These are phyloP conservation scores for Orcinus orca DNA, from an alignment of 2,113 vertebrate species.

Conservation along the genomic window DNA sequence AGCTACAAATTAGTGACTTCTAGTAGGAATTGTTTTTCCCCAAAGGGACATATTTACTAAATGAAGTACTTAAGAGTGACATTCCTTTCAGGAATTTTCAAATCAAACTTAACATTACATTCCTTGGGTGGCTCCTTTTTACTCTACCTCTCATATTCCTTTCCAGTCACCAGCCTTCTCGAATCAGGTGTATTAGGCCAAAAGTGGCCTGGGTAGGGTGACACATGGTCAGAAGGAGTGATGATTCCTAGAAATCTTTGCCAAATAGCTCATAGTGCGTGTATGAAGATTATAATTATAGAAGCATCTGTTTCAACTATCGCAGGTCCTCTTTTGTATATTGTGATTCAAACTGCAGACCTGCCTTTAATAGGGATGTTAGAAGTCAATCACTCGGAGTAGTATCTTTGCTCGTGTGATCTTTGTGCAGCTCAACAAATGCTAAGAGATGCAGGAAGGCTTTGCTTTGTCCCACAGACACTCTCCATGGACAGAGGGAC, in stretches of 20 bases:
- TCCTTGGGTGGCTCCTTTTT: not conserved
- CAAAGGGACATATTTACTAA: constrained; percentile 5
- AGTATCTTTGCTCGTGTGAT: not conserved
- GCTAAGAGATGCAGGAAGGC: not conserved
- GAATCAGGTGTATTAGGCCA: not conserved
- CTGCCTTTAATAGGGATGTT: not conserved
- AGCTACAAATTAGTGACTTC: constrained; percentile 30
- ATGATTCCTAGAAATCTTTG: not conserved
- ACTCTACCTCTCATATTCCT: not conserved
- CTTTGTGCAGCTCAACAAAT: not conserved
- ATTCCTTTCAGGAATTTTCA: constrained; percentile 28
- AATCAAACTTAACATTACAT: not conserved
- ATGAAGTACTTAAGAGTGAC: not conserved
- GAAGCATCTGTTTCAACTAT: not conserved
- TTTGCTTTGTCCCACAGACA: not conserved
- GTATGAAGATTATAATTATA: not conserved
- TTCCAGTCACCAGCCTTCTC: not conserved
- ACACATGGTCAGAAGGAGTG: not conserved
- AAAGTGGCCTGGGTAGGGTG: not conserved
- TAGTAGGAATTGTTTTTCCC: not conserved
- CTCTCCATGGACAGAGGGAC: not conserved
- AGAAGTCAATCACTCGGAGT: not conserved
- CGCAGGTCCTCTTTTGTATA: not conserved
- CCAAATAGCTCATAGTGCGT: not conserved
- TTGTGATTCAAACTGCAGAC: not conserved